phyloP scores from a whole-genome alignment of 2,888 invertebrate genomes.

The Aleiodes testaceus region DNA sequence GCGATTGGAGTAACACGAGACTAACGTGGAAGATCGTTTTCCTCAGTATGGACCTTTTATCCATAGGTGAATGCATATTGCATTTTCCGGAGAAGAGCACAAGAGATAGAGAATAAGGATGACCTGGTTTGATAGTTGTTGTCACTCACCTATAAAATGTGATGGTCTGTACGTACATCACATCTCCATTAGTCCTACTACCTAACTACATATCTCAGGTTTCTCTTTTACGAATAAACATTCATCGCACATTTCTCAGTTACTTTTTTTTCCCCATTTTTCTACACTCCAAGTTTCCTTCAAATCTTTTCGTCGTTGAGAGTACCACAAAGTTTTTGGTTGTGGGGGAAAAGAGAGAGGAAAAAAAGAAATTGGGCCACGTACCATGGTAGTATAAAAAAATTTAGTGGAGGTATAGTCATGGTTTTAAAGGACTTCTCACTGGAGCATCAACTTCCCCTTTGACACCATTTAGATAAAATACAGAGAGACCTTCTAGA shows the following conservation, averaged over 20 bases:
- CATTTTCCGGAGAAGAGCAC: neutral
- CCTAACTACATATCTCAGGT: conserved; percentile 50
- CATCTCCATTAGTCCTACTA: conserved; percentile 66
- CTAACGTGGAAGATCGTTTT: too few relatives aligned
- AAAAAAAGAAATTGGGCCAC: neutral
- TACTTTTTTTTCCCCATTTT: conserved; percentile 8
- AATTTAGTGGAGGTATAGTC: conserved; percentile 40
- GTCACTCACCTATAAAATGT: conserved; percentile 60
- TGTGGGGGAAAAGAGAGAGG: neutral
- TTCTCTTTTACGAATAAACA: conserved; percentile 43
- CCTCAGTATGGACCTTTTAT: too few relatives aligned
- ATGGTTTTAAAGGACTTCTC: conserved; percentile 44
- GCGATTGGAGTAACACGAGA: neutral
- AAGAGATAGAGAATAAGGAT: neutral
- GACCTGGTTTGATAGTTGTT: conserved; percentile 35
- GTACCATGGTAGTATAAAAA: neutral
- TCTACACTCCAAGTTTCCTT: conserved; percentile 19
- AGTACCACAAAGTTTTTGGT: conserved; percentile 22
- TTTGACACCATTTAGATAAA: conserved; percentile 70
- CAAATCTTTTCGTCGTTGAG: conserved; percentile 8
- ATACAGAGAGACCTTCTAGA: conserved; percentile 60
- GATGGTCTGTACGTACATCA: conserved; percentile 62
- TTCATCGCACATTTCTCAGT: neutral
- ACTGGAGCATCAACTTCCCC: conserved; percentile 52
- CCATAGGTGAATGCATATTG: neutral